phyloP scores from a whole-genome alignment of 1,140 invertebrate genomes.

The Solen grandis region DNA sequence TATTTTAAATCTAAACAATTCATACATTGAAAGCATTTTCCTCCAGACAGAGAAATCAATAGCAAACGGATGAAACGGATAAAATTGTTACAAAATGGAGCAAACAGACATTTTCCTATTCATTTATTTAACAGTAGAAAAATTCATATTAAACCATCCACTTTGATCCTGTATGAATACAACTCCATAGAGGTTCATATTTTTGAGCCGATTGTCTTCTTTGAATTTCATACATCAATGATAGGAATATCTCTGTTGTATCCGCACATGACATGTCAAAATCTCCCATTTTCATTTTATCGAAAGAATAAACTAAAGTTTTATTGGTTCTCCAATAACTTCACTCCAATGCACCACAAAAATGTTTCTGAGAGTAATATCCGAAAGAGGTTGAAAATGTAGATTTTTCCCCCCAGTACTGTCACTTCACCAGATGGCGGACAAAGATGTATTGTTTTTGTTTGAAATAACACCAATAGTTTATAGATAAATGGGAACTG shows the following conservation, averaged over 20 bases:
- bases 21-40: too few species aligned
- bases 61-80: too few species aligned
- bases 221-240: background rate
- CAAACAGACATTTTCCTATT: constrained; percentile 30
- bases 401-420: too few species aligned
- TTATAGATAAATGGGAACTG: background rate
- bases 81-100: background rate
- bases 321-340: too few species aligned
- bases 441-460: background rate
- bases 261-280: background rate
- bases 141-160: background rate
- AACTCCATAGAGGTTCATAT: background rate
- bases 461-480: background rate
- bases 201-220: background rate
- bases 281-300: too few species aligned
- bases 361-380: too few species aligned
- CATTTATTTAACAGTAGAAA: background rate
- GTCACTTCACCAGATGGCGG: too few species aligned
- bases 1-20: too few species aligned
- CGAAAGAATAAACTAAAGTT: too few species aligned
- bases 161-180: background rate
- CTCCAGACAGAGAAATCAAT: too few species aligned
- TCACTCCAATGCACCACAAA: too few species aligned
- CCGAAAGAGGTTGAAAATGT: too few species aligned
- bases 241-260: constrained; percentile 52